Percentiles rank a stretch among this genome's conserved stretches.
Conservation (phyloP, 2,888 invertebrate species). For the Drosophila putrida region DNA sequence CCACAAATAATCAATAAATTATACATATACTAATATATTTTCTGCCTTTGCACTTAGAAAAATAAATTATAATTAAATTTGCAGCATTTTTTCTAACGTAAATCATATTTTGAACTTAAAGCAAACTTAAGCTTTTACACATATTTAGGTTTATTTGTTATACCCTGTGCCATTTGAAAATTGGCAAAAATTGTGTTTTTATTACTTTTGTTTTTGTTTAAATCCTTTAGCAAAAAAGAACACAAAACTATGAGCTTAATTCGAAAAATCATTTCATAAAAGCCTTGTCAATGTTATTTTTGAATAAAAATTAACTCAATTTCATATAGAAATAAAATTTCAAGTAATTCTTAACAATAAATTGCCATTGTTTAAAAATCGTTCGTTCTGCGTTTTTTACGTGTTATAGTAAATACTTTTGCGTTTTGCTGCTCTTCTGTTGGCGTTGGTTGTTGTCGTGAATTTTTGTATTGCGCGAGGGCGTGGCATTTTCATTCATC, state of each 20-base stretch:
- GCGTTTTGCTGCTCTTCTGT: conserved; percentile 30
- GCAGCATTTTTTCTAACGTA: conserved; percentile 74
- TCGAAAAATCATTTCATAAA: conserved; percentile 25
- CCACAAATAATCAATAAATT: conserved; percentile 69
- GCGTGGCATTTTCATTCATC: conserved; percentile 38
- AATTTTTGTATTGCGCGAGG: conserved; percentile 41
- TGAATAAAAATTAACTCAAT: conserved; percentile 51
- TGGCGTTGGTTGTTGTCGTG: conserved; percentile 27
- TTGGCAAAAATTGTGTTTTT: conserved; percentile 5
- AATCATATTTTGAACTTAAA: conserved; percentile 77
- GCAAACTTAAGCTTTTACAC: conserved; percentile 72
- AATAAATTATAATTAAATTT: conserved; percentile 72
- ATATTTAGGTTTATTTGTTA: conserved; percentile 54
- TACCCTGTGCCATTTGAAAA: conserved; percentile 6
- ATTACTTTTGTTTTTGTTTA: conserved; percentile 46
- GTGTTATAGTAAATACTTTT: conserved; percentile 46
- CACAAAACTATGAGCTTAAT: conserved; percentile 65
- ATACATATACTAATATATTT: conserved; percentile 51
- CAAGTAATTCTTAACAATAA: conserved; percentile 57
- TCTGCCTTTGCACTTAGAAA: conserved; percentile 72
- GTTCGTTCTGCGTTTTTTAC: conserved; percentile 37
- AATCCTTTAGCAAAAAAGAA: conserved; percentile 75
- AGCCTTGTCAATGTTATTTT: conserved; percentile 44
- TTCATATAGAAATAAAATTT: conserved; percentile 40
- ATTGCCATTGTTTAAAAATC: conserved; percentile 39